Base-by-base conservation (phyloP, 2,888 invertebrate genomes). In the Seladonia tumulorum region DNA sequence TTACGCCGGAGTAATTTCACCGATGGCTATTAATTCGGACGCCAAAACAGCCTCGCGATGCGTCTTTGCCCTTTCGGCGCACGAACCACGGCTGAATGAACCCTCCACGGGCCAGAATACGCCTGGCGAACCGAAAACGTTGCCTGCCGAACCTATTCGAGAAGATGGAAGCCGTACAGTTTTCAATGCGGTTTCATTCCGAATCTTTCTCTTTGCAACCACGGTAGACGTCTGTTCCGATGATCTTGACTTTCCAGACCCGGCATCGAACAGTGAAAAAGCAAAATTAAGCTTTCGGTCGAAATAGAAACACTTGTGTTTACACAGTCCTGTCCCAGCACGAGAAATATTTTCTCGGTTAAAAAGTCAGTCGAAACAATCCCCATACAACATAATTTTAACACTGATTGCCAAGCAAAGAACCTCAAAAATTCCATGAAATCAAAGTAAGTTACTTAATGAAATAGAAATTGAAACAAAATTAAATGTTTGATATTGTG, bases 21-120 rank as follows among this genome's bases (percentile, higher is more conserved):
- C 53, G 68, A 25, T n/a, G 47, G 81, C 78, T 83, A 80, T 87
- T 89, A 87, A 89, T 83, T 82, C 72, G 70, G 70, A 75, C 70
- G 66, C 42, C 45, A n/a, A 68, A 70, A 82, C 42, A 72, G 29
- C 22, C 47, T 3, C 60, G 77, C 53, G 79, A 76, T 76, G 10
- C 47, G 72, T 35, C n/a, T 66, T 39, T 66, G 66, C 29, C 22
- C n/a, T 49, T 39, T 63, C 18, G 29, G 22, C 57, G 2, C 14
- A 25, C 18, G 5, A 18, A 8, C 68, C 25, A 16, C 63, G 25
- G 25, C 63, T 63, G 63, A 63, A 63, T 63, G 63, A 63, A 63
- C 7, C 29, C 16, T 63, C 63, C 63, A 5, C 53, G 14, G 5
- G 16, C 25, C 25, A 25, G 25, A n/a, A 60, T n/a, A 25, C 14